These are phyloP conservation scores for Zaprionus tsacasi DNA, from an alignment of 1,140 invertebrate genomes.

Conservation along the genomic window DNA sequence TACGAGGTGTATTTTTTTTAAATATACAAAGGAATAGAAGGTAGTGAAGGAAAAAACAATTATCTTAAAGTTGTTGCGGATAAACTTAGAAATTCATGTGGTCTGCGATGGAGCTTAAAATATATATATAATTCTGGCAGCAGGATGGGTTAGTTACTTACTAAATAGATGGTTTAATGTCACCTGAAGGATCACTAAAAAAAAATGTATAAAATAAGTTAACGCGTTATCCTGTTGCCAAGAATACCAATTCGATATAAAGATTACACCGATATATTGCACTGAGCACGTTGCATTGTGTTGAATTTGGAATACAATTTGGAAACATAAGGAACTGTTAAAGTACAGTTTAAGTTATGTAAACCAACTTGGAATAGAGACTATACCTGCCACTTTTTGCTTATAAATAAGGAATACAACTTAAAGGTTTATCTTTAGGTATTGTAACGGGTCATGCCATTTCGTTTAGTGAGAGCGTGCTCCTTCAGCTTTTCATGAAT, in stretches of 20 bases:
- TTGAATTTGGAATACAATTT: slow-evolving; percentile 13
- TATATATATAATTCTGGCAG: not conserved
- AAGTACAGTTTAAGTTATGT: slow-evolving; percentile 41
- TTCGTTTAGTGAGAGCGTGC: slow-evolving; percentile 67
- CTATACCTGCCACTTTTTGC: slow-evolving; percentile 48
- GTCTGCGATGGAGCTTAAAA: not conserved
- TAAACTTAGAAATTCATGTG: slow-evolving; percentile 5
- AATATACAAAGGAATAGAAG: slow-evolving; percentile 28
- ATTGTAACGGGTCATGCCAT: slow-evolving; percentile 48
- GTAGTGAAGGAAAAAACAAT: not conserved
- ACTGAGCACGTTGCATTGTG: slow-evolving; percentile 30
- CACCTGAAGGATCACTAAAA: not conserved
- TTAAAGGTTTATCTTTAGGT: slow-evolving; percentile 57
- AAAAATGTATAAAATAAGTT: slow-evolving; percentile 17
- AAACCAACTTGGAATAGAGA: slow-evolving; percentile 21
- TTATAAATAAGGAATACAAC: slow-evolving; percentile 61
- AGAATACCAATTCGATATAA: not conserved
- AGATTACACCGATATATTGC: slow-evolving; percentile 41
- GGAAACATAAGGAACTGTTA: slow-evolving; percentile 26
- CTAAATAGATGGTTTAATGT: too few species aligned
- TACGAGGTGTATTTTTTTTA: not conserved
- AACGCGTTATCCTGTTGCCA: not conserved
- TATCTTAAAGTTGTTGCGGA: not conserved
- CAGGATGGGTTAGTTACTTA: not conserved
- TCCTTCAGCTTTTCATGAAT: slow-evolving; percentile 62